A percentile compares a stretch with the other conserved stretches of the same genome.
These are phyloP conservation scores for Hoplodrina blanda DNA, from an alignment of 2,888 invertebrate genomes.

Conservation along the genomic window DNA sequence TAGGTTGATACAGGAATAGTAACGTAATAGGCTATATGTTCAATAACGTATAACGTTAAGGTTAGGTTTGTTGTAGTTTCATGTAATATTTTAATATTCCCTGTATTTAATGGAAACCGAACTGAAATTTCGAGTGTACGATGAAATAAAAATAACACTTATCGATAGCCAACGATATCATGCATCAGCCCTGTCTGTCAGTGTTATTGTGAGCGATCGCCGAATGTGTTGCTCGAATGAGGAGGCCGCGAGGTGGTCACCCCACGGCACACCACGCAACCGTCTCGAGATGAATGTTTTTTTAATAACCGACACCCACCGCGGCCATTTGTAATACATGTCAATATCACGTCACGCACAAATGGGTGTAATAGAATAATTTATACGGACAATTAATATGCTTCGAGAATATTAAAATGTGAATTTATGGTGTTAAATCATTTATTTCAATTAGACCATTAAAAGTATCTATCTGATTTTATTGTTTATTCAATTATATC, in stretches of 20 bases:
- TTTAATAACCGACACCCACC: constrained; percentile 52
- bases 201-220: constrained; percentile 60
- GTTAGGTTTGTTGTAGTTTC: background rate
- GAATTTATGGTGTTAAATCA: too few relatives aligned
- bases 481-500: too few relatives aligned
- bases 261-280: constrained; percentile 33
- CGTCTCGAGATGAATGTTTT: constrained; percentile 48
- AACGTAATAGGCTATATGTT: background rate
- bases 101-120: too few relatives aligned
- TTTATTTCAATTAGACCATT: too few relatives aligned
- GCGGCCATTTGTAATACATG: constrained; percentile 35
- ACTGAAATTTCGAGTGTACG: too few relatives aligned
- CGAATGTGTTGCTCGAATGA: constrained; percentile 69
- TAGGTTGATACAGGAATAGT: constrained; percentile 5
- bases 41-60: background rate
- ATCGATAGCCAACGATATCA: constrained; percentile 14
- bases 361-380: constrained; percentile 24
- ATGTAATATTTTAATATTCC: too few relatives aligned
- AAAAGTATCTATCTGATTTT: too few relatives aligned
- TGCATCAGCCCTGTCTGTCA: constrained; percentile 25
- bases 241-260: constrained; percentile 57
- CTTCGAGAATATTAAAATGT: background rate
- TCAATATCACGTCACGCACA: constrained; percentile 14
- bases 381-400: background rate
- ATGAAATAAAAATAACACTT: background rate